Conservation (phyloP, 2,888 invertebrate species). For the Quadriops clusia region DNA sequence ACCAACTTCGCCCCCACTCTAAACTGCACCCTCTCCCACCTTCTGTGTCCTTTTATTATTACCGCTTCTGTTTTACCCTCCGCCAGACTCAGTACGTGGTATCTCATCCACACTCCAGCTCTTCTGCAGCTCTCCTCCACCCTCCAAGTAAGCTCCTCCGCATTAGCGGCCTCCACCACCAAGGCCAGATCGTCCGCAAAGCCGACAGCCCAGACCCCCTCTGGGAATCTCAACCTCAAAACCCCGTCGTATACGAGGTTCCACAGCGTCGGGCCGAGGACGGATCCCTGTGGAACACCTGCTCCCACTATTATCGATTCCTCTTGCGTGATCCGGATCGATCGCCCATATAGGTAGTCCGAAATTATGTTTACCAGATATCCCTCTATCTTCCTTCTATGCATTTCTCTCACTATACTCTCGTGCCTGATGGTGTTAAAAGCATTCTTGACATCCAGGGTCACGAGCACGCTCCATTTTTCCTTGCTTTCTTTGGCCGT, state of each 20-base stretch:
- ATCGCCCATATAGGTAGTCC: background rate
- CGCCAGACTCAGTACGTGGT: slow-evolving; percentile 8
- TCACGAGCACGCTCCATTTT: slow-evolving; percentile 2
- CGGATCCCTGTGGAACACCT: slow-evolving; percentile 1
- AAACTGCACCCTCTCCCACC: slow-evolving; percentile 1
- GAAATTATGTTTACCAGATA: background rate
- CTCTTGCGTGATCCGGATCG: background rate
- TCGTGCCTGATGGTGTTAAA: background rate
- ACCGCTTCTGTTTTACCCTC: slow-evolving; percentile 11
- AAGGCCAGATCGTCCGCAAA: slow-evolving; percentile 1
- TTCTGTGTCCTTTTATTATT: slow-evolving; percentile 8
- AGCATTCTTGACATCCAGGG: slow-evolving; percentile 1
- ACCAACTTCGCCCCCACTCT: background rate
- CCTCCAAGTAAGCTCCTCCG: slow-evolving; percentile 6
- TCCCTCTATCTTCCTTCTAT: background rate
- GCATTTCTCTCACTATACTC: background rate
- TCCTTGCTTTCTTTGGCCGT: slow-evolving; percentile 1
- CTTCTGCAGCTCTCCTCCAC: slow-evolving; percentile 4
- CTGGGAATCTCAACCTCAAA: too few relatives aligned
- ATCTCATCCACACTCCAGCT: slow-evolving; percentile 9
- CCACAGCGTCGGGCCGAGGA: background rate
- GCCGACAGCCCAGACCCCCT: slow-evolving; percentile 3
- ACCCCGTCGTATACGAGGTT: background rate
- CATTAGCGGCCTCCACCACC: slow-evolving; percentile 4
- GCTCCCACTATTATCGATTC: slow-evolving; percentile 2